Conservation (phyloP, 1,140 invertebrate species). For the Gonatopus flavifemur region DNA sequence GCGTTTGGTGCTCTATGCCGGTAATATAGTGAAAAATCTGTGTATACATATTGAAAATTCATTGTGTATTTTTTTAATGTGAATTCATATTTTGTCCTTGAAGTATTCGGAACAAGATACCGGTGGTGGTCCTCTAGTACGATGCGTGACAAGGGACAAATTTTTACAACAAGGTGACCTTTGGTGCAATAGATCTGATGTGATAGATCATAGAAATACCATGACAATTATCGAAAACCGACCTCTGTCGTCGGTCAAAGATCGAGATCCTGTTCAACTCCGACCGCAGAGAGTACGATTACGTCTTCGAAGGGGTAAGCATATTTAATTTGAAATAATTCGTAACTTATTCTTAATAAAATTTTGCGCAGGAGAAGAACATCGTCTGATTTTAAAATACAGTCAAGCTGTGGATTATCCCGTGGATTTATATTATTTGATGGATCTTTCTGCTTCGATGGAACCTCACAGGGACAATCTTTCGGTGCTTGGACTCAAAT, state of each 20-base stretch:
- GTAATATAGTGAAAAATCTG: conserved; percentile 19
- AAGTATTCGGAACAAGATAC: conserved; percentile 13
- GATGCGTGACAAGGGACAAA: conserved; percentile 28
- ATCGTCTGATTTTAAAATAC: conserved; percentile 45
- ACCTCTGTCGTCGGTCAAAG: conserved; percentile 25
- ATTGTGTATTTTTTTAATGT: neutral
- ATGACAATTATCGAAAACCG: conserved; percentile 21
- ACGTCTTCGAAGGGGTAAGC: conserved; percentile 31
- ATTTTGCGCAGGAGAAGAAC: conserved; percentile 32
- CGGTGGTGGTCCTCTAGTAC: conserved; percentile 18
- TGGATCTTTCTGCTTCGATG: conserved; percentile 86
- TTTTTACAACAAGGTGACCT: conserved; percentile 17
- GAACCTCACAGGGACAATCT: conserved; percentile 69
- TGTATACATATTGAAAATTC: neutral
- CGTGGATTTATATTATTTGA: conserved; percentile 85
- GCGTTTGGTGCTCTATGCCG: conserved; percentile 39
- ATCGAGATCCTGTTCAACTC: conserved; percentile 31
- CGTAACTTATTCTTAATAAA: neutral
- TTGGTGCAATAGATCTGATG: conserved; percentile 30
- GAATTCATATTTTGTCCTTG: neutral
- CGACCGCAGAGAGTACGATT: conserved; percentile 36
- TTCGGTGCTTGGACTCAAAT: conserved; percentile 64
- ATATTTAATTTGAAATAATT: neutral
- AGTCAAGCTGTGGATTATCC: conserved; percentile 77
- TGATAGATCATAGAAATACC: conserved; percentile 16